Evolutionary conservation across 1,140 invertebrate species (phyloP).

Genomic region (Acromyrmex echinatior): DNA sequence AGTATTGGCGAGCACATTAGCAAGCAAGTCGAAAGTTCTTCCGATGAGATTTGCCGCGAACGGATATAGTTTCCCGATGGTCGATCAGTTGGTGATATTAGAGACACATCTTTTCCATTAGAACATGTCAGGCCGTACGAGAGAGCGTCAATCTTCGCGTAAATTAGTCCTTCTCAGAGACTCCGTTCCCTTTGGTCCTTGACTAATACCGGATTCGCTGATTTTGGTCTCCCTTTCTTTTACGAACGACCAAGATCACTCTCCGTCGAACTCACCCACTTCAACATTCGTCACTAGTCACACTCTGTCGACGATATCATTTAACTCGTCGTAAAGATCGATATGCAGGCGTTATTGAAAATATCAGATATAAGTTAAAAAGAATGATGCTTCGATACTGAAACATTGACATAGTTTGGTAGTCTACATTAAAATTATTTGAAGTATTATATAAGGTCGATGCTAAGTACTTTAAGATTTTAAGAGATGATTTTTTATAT

Average conservation of each 20-base stretch:
- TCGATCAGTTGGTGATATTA: conserved; percentile 49
- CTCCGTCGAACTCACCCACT: conserved; percentile 35
- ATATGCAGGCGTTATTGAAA: not conserved
- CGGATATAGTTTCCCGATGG: conserved; percentile 53
- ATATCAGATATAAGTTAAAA: not conserved
- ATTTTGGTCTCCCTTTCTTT: conserved; percentile 49
- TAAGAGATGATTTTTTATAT: too few relatives aligned
- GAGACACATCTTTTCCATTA: conserved; percentile 65
- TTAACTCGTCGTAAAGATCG: not conserved
- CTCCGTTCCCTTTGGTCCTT: conserved; percentile 41
- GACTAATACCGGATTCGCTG: conserved; percentile 27
- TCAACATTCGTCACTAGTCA: conserved; percentile 38
- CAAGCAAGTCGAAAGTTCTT: conserved; percentile 51
- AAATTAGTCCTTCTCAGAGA: conserved; percentile 50
- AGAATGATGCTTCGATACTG: not conserved
- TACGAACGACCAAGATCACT: conserved; percentile 43
- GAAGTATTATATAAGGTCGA: too few relatives aligned
- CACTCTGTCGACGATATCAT: conserved; percentile 8
- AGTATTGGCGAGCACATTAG: conserved; percentile 21
- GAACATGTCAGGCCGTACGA: conserved; percentile 54
- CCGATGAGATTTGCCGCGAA: conserved; percentile 31
- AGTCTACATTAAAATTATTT: not conserved
- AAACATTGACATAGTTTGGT: not conserved
- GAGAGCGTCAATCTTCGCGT: conserved; percentile 55
- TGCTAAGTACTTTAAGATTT: too few relatives aligned